A percentile compares a stretch with the other conserved stretches of the same genome.
Evolutionary conservation across 1,140 invertebrate genomes (phyloP).

Genomic region (Orchestia grillus): DNA sequence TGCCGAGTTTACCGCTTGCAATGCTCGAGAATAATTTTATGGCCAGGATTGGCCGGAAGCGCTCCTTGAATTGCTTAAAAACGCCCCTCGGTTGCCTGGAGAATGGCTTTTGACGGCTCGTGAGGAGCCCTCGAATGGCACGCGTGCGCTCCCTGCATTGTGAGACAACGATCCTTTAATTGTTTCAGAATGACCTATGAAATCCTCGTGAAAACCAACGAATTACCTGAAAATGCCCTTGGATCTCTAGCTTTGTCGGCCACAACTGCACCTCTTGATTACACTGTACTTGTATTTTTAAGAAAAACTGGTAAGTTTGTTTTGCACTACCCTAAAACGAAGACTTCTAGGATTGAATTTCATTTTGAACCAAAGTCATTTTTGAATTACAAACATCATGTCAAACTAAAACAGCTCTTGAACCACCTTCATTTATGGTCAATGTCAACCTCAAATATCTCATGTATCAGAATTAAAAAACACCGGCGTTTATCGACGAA

Average conservation of each 20-base stretch:
- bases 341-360: not conserved
- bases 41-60: not conserved
- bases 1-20: not conserved
- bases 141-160: not conserved
- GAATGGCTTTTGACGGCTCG: not conserved
- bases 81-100: not conserved
- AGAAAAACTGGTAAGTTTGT: not conserved
- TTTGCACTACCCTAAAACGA: not conserved
- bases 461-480: not conserved
- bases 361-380: not conserved
- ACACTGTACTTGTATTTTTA: not conserved
- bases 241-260: not conserved
- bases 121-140: not conserved
- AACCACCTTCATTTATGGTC: not conserved
- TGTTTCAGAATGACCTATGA: not conserved
- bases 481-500: not conserved
- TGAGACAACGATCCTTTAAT: not conserved
- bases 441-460: not conserved
- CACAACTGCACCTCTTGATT: not conserved
- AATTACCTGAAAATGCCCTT: not conserved
- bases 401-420: not conserved
- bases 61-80: not conserved
- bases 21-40: not conserved
- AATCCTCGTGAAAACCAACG: not conserved
- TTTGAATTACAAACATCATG: not conserved